A percentile compares a stretch with the other conserved stretches of the same genome.
Evolutionary conservation across 2,888 invertebrate species (phyloP).

Genomic region (Hydrotaea diabolus): DNA sequence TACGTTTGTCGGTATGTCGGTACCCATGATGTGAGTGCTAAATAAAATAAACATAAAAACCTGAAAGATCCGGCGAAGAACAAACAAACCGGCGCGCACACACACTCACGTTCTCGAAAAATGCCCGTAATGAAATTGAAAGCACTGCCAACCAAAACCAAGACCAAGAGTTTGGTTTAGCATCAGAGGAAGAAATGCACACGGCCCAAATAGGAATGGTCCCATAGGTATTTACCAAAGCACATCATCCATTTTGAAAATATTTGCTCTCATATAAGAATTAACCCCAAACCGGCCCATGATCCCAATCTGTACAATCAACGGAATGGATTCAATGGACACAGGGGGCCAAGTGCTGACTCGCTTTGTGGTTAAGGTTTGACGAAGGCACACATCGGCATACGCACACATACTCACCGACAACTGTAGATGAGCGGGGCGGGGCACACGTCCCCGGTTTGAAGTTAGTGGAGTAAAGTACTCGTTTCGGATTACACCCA

Average conservation of each 20-base stretch:
- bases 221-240: conserved; percentile 44
- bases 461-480: neutral
- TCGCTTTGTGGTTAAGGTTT: neutral
- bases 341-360: neutral
- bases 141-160: neutral
- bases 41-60: conserved; percentile 57
- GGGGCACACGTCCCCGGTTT: neutral
- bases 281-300: neutral
- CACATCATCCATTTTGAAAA: conserved; percentile 33
- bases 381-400: neutral
- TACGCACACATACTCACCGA: neutral
- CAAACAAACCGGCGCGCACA: neutral
- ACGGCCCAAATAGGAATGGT: conserved; percentile 23
- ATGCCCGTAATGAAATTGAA: conserved; percentile 20
- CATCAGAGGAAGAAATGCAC: neutral
- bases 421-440: neutral
- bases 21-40: conserved; percentile 35
- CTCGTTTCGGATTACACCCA: conserved; percentile 43
- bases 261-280: conserved; percentile 22
- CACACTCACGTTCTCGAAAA: neutral
- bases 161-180: neutral
- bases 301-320: neutral
- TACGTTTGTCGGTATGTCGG: neutral
- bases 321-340: neutral
- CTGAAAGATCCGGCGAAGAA: conserved; percentile 25